Conservation (phyloP, 1,140 invertebrate genomes). For the Drosophila bifasciata region DNA sequence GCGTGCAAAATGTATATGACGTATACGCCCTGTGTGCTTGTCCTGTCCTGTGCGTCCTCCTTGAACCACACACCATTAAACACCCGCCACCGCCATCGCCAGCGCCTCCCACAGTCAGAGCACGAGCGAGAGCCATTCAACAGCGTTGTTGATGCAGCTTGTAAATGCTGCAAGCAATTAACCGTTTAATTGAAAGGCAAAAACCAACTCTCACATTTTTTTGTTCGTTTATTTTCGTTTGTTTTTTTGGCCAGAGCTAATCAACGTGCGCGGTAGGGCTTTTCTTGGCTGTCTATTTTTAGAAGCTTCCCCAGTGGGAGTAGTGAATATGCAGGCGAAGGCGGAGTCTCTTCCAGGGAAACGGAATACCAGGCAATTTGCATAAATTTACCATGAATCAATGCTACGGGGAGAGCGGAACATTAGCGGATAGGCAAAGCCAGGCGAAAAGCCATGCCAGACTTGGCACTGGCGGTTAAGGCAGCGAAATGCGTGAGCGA, state of each 20-base stretch:
- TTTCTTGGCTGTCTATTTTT: constrained; percentile 55
- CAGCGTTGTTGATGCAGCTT: constrained; percentile 7
- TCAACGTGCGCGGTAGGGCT: constrained; percentile 19
- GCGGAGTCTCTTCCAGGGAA: constrained; percentile 32
- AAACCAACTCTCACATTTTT: constrained; percentile 24
- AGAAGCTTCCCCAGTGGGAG: constrained; percentile 10
- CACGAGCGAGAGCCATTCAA: neutral
- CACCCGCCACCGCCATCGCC: constrained; percentile 1
- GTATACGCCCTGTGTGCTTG: constrained; percentile 38
- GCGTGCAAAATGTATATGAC: constrained; percentile 53
- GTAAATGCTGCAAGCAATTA: constrained; percentile 59
- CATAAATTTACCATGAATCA: constrained; percentile 76
- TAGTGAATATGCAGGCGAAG: neutral
- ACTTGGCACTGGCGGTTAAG: constrained; percentile 1
- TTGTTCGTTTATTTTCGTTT: constrained; percentile 20
- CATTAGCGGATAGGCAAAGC: constrained; percentile 17
- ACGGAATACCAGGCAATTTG: constrained; percentile 64
- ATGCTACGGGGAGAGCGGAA: constrained; percentile 32
- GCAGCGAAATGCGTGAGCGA: constrained; percentile 39
- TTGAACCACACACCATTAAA: neutral
- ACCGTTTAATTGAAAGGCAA: constrained; percentile 57
- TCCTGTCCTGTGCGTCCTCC: no score
- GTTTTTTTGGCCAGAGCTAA: constrained; percentile 47
- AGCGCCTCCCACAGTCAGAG: neutral
- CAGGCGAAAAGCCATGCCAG: constrained; percentile 1